phyloP scores from a whole-genome alignment of 1,140 invertebrate species.

The Cardiocondyla obscurior region DNA sequence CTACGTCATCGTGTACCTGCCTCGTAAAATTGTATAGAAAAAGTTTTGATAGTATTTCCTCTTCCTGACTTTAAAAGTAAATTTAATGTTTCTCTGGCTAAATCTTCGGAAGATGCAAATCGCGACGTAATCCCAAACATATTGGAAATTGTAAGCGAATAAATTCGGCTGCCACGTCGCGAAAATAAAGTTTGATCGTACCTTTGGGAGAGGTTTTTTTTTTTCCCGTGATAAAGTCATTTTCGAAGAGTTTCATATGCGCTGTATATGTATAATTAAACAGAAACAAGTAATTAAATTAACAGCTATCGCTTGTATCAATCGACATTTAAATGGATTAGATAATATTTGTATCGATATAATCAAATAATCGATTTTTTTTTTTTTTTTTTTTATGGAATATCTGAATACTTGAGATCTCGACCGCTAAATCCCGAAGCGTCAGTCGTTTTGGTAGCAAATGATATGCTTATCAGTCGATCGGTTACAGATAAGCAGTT shows the following conservation, averaged over 20 bases:
- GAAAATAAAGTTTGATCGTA: not conserved
- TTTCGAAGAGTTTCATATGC: not conserved
- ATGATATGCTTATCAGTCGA: not conserved
- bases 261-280: not conserved
- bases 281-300: not conserved
- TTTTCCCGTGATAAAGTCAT: not conserved
- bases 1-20: not conserved
- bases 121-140: not conserved
- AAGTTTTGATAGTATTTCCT: not conserved
- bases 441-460: not conserved
- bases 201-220: no score
- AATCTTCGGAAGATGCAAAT: not conserved
- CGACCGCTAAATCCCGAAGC: not conserved
- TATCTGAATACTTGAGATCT: not conserved
- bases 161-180: not conserved
- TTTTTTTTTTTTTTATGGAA: no score
- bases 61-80: not conserved
- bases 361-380: no score
- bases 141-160: not conserved
- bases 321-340: not conserved
- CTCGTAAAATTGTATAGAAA: not conserved
- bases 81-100: not conserved
- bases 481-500: constrained; percentile 4
- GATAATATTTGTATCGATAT: not conserved
- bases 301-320: not conserved